Evolutionary conservation across 92 coral and sea anemone species (phyloP).

Genomic region (Scolanthus callimorphus): DNA sequence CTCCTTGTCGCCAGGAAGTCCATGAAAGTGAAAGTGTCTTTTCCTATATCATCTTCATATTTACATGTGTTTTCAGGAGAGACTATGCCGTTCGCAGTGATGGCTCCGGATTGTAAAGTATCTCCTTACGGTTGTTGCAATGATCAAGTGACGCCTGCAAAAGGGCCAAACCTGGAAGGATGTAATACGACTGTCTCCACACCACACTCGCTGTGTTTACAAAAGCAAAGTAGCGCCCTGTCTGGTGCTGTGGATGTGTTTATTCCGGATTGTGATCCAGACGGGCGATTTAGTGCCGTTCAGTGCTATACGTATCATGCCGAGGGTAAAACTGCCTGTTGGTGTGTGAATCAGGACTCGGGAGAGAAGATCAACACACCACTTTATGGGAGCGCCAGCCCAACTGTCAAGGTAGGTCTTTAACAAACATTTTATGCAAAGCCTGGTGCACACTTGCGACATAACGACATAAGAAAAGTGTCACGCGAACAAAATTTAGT

Average conservation of each 20-base stretch:
- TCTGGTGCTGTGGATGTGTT: conserved; percentile 59
- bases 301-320: conserved; percentile 77
- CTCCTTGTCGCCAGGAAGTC: too few species aligned
- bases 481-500: too few species aligned
- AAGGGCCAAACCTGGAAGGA: conserved; percentile 85
- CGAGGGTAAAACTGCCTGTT: conserved; percentile 60
- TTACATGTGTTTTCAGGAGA: too few species aligned
- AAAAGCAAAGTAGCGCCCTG: conserved; percentile 37
- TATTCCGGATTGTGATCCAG: conserved; percentile 67
- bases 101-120: conserved; percentile 46
- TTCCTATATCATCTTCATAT: too few species aligned
- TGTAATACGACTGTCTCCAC: conserved; percentile 34
- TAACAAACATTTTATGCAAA: too few species aligned
- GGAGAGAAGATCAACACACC: conserved; percentile 78
- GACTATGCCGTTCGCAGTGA: not conserved
- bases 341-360: conserved; percentile 82
- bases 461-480: too few species aligned
- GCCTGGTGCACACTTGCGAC: too few species aligned
- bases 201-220: conserved; percentile 39
- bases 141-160: conserved; percentile 68
- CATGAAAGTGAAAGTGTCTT: too few species aligned
- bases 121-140: conserved; percentile 86
- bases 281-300: conserved; percentile 61
- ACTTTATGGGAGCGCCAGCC: conserved; percentile 48
- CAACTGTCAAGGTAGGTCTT: conserved; percentile 51